Evolutionary conservation across 2,113 vertebrate genomes (phyloP), one percentile per base, ranked within the genome.

Genomic region (Labeo catla): DNA sequence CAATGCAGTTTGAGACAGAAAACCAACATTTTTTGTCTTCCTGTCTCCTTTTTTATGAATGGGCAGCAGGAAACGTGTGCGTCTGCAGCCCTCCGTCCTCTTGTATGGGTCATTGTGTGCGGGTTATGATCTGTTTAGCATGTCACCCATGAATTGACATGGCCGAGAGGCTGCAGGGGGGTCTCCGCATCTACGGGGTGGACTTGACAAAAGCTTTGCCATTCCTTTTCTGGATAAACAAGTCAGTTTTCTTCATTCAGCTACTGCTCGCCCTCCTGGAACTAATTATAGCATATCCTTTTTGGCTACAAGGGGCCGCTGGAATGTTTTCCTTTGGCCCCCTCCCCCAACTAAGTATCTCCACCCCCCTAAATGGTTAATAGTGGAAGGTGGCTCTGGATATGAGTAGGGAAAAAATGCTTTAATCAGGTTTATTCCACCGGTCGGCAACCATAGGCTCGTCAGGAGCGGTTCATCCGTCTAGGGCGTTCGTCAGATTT

Each of bases 211-310:
- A 86, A 89, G 84, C 76, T 85, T 88, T 76, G 84, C 72, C 78
- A 63, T 86, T 81, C 86, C 84, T 86, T 50, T 86, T 87, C 86
- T 83, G 88, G 84, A 89, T 89, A 92, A 91, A 91, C 87, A 90
- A 90, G 89, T 87, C 86, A 61, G 90, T 89, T 90, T 90, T 89
- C 89, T 90, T 88, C 77, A 88, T 91, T 91, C 91, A 91, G 89
- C 89, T 84, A 87, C 88, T 39, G 87, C 85, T 90, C 80, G 79
- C 85, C 81, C 89, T 91, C 91, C 90, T 91, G 90, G 88, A 92
- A 91, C 89, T 92, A 90, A 92, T 92, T 92, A 91, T 89, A 89
- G 89, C 89, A 88, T 89, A 90, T 89, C 88, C 90, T 90, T 88
- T 91, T 91, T 89, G 88, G 90, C 88, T 89, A 90, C 87, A 90